Conservation (phyloP, 2,113 vertebrate species). For the Psilopogon haemacephalus region DNA sequence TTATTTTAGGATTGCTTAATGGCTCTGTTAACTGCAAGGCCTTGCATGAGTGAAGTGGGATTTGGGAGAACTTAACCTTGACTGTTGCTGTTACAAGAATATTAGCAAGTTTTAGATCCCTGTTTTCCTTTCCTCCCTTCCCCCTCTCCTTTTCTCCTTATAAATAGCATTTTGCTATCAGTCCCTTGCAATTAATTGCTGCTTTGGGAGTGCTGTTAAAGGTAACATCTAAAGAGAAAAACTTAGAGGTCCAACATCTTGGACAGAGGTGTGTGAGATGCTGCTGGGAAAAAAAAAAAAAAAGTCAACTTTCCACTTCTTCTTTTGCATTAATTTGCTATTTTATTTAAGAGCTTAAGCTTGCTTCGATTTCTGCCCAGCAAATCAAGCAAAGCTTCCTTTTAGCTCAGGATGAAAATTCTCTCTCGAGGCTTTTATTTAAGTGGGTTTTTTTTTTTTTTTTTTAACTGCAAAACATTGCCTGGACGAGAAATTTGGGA, state of each 20-base stretch:
- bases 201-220: not conserved
- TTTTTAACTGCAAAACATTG: constrained; percentile 21
- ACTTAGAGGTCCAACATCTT: not conserved
- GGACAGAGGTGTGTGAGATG: not conserved
- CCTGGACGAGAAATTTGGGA: constrained; percentile 44
- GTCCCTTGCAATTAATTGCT: not conserved
- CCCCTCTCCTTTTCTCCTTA: accelerated
- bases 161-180: not conserved
- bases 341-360: constrained; percentile 18
- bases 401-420: constrained; percentile 26
- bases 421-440: constrained; percentile 14
- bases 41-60: not conserved
- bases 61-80: not conserved
- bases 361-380: not conserved
- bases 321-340: not conserved
- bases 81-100: not conserved
- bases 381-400: constrained; percentile 12
- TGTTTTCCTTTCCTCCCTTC: not conserved
- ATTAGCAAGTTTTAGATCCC: not conserved
- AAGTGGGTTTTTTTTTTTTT: not conserved
- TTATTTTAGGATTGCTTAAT: not conserved
- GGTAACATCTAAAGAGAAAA: not conserved
- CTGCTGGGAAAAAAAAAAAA: too few species aligned
- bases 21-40: not conserved
- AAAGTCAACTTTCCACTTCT: not conserved